Conservation (phyloP, 2,797 vertebrate genomes). For the Sphaeramia orbicularis region DNA sequence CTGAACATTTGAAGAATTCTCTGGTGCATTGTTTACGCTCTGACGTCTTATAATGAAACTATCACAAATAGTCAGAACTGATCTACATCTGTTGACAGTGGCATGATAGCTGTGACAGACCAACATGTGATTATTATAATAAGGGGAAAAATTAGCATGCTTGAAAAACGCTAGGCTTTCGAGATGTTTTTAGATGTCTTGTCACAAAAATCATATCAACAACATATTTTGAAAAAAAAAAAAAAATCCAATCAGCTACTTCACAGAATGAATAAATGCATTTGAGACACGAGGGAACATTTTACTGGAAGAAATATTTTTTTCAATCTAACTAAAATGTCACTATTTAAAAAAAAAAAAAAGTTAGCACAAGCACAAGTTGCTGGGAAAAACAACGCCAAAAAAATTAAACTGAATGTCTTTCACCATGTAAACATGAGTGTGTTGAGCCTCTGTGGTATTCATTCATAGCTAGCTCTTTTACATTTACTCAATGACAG, state of each 20-base stretch:
- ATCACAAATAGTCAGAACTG: conserved; percentile 55
- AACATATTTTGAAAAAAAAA: conserved; percentile 47
- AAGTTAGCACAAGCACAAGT: conserved; percentile 28
- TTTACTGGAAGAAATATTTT: conserved; percentile 25
- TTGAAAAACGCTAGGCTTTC: conserved; percentile 52
- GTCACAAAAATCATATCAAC: conserved; percentile 46
- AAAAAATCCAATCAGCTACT: conserved; percentile 48
- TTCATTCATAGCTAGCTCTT: conserved; percentile 71
- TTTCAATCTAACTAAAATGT: conserved; percentile 31
- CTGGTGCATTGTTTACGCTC: conserved; percentile 61
- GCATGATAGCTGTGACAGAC: conserved; percentile 67
- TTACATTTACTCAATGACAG: conserved; percentile 77
- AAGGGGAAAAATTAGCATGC: conserved; percentile 51
- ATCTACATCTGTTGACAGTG: conserved; percentile 67
- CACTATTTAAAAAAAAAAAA: conserved; percentile 34
- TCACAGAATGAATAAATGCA: conserved; percentile 55
- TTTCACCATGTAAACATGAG: conserved; percentile 58
- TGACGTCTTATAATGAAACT: conserved; percentile 56
- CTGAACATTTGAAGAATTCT: conserved; percentile 53
- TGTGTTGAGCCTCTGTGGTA: conserved; percentile 62
- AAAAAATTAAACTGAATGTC: conserved; percentile 35
- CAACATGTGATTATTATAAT: conserved; percentile 63
- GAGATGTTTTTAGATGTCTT: conserved; percentile 52
- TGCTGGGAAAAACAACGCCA: conserved; percentile 36
- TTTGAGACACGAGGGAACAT: conserved; percentile 27